Base-by-base conservation (phyloP, 1,140 invertebrate genomes). In the Nasonia longicornis region DNA sequence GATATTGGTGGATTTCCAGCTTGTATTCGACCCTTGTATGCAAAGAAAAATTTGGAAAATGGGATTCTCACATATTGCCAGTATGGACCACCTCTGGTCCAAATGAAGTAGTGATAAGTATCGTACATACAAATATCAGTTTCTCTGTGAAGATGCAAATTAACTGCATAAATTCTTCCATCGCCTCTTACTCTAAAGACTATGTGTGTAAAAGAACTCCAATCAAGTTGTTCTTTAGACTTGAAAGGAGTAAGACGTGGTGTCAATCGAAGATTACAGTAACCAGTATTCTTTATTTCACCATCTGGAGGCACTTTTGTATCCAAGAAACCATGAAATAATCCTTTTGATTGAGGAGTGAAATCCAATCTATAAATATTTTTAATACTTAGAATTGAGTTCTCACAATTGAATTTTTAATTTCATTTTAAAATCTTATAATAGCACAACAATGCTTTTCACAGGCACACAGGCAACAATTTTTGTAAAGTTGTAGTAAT, bases 61-160 rank as follows among this genome's bases (percentile, higher is more conserved):
- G 98, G 98, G 86, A 99, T 97, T 95, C 96, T 96, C 1, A 95
- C 93, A 80, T 94, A 91, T 92, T 99, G 98, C 98, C 98, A 99
- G 88, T 99, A 98, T 11, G 98, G 98, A 0, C 98, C 98, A 69
- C 98, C 98, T 90, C 97, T 93, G 0, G 98, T 99, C 87, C 94
- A 97, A 0, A 99, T 87, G 0, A 95, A 92, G 91, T 95, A 98
- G 85, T 94, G 92, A 88, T 95, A 97, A 22, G 95, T 92, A 90
- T 98, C 96, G 88, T 97, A 95, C 95, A 95, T 97, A 16, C 91
- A 91, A 12, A 98, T 87, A 88, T 98, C 97, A 86, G 93, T 95
- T 76, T 93, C 92, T 16, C 94, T 94, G 83, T 93, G 92, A 0
- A 92, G 93, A 63, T 92, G 91, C 72, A 99, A 89, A 89, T 96